These are phyloP conservation scores for Potorous gilbertii DNA, from an alignment of 2,797 vertebrate genomes.

Conservation along the genomic window DNA sequence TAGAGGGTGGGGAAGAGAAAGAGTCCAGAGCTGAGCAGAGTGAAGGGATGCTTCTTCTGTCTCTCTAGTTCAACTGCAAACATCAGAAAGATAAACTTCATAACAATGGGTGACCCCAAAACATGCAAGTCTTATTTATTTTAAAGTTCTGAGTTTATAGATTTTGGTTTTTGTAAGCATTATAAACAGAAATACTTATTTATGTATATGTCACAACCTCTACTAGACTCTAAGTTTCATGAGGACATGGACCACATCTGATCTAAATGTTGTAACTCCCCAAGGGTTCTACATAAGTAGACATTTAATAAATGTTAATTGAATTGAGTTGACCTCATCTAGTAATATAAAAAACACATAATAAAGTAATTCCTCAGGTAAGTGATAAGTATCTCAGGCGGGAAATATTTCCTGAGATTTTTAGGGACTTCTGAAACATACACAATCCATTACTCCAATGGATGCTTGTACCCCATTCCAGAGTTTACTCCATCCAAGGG, in stretches of 20 bases:
- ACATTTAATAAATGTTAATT: not conserved
- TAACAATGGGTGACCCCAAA: not conserved
- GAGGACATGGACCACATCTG: not conserved
- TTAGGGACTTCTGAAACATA: not conserved
- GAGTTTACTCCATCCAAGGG: not conserved
- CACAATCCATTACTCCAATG: not conserved
- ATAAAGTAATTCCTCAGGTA: not conserved
- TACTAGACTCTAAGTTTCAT: not conserved
- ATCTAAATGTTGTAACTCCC: not conserved
- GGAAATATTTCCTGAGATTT: not conserved
- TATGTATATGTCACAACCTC: not conserved
- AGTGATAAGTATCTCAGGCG: not conserved
- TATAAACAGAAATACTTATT: not conserved
- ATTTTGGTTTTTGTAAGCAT: not conserved
- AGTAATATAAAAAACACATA: not conserved
- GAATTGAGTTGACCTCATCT: not conserved
- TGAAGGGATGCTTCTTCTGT: not conserved
- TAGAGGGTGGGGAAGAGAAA: not conserved
- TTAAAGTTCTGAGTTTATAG: not conserved
- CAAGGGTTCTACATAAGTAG: not conserved
- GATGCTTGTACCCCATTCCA: not conserved
- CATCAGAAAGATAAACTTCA: not conserved
- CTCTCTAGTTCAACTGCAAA: not conserved
- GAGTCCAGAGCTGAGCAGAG: not conserved
- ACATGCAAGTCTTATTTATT: not conserved